phyloP scores from a whole-genome alignment of 2,888 invertebrate species.

The Hermaeophaga mercurialis region DNA sequence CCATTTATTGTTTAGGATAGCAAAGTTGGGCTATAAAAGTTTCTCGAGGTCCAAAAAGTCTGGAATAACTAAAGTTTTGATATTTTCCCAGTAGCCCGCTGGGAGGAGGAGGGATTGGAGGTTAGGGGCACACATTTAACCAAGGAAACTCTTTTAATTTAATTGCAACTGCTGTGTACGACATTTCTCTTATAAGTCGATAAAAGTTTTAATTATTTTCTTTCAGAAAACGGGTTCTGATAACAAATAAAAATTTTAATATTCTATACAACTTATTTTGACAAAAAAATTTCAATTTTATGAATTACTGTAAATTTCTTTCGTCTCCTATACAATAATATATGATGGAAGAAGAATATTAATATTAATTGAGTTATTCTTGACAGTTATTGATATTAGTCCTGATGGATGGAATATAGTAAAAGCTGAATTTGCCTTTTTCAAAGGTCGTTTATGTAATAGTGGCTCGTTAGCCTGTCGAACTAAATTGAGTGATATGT shows the following conservation, averaged over 20 bases:
- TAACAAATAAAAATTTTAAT: too few species aligned
- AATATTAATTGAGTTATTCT: too few species aligned
- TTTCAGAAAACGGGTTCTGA: slow-evolving; percentile 51
- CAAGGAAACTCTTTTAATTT: slow-evolving; percentile 54
- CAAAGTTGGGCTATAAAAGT: slow-evolving; percentile 42
- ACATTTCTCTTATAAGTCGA: slow-evolving; percentile 55
- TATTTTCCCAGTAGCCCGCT: slow-evolving; percentile 35
- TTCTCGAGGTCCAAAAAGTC: slow-evolving; percentile 42
- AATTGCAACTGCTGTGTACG: slow-evolving; percentile 55
- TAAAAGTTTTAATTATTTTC: slow-evolving; percentile 58
- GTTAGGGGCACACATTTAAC: slow-evolving; percentile 24
- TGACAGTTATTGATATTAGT: too few species aligned
- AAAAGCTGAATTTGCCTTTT: slow-evolving; percentile 42
- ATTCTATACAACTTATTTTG: too few species aligned
- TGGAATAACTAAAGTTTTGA: slow-evolving; percentile 50
- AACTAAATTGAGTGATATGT: slow-evolving; percentile 41
- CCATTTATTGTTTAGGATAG: slow-evolving; percentile 31
- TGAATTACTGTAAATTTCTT: too few species aligned
- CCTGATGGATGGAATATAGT: too few species aligned
- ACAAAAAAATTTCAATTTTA: too few species aligned
- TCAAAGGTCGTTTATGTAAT: slow-evolving; percentile 38
- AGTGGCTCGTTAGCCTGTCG: slow-evolving; percentile 4
- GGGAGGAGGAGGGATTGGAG: slow-evolving; percentile 19
- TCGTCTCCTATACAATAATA: too few species aligned
- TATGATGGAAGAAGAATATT: too few species aligned